phyloP scores from a whole-genome alignment of 2,113 vertebrate genomes.

The Mobula birostris region DNA sequence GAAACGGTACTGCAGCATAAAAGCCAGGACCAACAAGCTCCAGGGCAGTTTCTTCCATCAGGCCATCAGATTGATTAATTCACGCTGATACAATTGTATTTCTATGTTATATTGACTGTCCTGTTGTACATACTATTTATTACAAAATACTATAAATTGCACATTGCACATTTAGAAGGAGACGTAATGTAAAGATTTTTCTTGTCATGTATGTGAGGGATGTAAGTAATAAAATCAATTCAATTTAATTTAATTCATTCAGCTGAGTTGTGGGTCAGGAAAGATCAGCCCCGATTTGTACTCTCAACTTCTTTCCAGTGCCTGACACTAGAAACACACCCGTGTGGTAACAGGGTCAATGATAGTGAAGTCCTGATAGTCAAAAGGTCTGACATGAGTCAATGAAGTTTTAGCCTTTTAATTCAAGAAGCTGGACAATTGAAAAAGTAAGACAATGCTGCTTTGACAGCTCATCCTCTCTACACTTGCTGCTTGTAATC shows the following conservation, averaged over 20 bases:
- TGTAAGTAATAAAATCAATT: no score
- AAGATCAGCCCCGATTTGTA: neutral
- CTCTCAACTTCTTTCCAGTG: neutral
- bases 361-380: neutral
- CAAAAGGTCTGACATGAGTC: neutral
- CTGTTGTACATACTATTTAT: no score
- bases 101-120: no score
- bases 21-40: no score
- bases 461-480: neutral
- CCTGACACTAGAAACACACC: neutral
- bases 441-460: neutral
- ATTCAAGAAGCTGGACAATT: neutral
- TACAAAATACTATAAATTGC: no score
- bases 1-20: no score
- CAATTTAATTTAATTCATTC: neutral
- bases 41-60: no score
- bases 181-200: no score
- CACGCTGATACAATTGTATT: no score
- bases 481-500: neutral
- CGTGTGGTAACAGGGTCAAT: neutral
- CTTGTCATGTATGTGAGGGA: no score
- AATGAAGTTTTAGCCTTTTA: neutral
- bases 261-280: neutral
- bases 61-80: no score
- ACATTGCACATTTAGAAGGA: no score